Evolutionary conservation across 2,888 invertebrate species (phyloP).

Genomic region (Drosophila subquinaria): DNA sequence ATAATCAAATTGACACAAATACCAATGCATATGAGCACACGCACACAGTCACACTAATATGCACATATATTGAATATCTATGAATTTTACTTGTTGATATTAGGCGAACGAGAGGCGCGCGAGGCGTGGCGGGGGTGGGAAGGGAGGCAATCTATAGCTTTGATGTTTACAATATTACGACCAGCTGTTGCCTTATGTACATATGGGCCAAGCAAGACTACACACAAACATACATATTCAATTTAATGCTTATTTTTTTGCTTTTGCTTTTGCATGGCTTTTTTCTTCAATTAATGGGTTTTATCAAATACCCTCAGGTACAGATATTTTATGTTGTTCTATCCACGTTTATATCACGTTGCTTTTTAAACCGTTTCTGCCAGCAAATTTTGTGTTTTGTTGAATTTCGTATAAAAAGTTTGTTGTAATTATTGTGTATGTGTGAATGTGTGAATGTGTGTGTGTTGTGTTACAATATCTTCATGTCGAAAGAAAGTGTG

Average conservation of each 20-base stretch:
- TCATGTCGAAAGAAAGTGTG: conserved; percentile 52
- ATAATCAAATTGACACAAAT: conserved; percentile 12
- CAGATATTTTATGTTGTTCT: neutral
- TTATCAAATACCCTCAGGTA: neutral
- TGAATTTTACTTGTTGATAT: conserved; percentile 22
- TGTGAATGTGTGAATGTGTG: neutral
- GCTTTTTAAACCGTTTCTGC: neutral
- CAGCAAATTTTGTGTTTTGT: neutral
- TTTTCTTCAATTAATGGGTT: neutral
- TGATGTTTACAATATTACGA: conserved; percentile 48
- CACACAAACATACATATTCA: conserved; percentile 4
- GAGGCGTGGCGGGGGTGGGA: neutral
- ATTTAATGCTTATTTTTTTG: neutral
- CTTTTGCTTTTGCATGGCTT: neutral
- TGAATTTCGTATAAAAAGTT: conserved; percentile 7
- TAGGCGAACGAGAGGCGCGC: neutral
- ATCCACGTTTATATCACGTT: conserved; percentile 6
- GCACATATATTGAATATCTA: neutral
- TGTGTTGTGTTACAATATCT: conserved; percentile 33
- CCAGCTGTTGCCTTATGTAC: conserved; percentile 44
- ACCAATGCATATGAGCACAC: conserved; percentile 6
- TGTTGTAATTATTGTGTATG: conserved; percentile 4
- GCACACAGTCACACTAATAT: conserved; percentile 3
- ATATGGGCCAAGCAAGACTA: conserved; percentile 1
- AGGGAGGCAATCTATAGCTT: conserved; percentile 1